phyloP scores from a whole-genome alignment of 1,140 invertebrate genomes.

The Trichogramma pretiosum region DNA sequence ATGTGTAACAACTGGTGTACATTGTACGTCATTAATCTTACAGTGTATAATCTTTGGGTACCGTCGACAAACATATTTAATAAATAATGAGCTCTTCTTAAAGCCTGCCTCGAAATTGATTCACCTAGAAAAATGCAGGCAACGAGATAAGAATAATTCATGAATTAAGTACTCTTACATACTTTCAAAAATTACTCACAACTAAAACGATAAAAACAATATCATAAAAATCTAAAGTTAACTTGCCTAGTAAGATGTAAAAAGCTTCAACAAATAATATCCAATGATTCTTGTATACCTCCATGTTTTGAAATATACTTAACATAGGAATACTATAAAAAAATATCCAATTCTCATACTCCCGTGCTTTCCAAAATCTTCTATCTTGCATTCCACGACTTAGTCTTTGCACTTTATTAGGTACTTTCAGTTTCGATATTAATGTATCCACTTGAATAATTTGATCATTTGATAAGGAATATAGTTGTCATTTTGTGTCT shows the following conservation, averaged over 20 bases:
- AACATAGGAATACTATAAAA: slow-evolving; percentile 7
- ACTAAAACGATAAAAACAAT: too few relatives aligned
- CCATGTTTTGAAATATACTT: background rate
- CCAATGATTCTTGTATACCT: background rate
- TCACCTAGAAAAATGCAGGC: too few relatives aligned
- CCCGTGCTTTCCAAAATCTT: background rate
- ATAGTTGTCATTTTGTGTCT: background rate
- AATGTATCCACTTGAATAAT: background rate
- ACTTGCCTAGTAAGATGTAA: too few relatives aligned
- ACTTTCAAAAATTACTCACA: too few relatives aligned
- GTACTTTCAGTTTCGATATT: background rate
- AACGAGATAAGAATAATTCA: too few relatives aligned
- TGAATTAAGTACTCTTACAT: too few relatives aligned
- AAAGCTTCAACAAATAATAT: background rate
- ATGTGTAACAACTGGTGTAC: background rate
- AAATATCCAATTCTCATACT: slow-evolving; percentile 3
- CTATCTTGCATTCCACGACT: background rate
- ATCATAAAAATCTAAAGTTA: too few relatives aligned
- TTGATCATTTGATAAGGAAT: background rate
- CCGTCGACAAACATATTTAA: background rate
- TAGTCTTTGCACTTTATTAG: background rate
- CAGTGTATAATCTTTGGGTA: background rate
- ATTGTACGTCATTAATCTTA: background rate
- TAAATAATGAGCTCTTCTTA: background rate
- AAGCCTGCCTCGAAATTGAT: too few relatives aligned